Percentiles rank a stretch among this genome's conserved stretches.
phyloP scores from a whole-genome alignment of 2,797 vertebrate species.

The Chromis chromis region DNA sequence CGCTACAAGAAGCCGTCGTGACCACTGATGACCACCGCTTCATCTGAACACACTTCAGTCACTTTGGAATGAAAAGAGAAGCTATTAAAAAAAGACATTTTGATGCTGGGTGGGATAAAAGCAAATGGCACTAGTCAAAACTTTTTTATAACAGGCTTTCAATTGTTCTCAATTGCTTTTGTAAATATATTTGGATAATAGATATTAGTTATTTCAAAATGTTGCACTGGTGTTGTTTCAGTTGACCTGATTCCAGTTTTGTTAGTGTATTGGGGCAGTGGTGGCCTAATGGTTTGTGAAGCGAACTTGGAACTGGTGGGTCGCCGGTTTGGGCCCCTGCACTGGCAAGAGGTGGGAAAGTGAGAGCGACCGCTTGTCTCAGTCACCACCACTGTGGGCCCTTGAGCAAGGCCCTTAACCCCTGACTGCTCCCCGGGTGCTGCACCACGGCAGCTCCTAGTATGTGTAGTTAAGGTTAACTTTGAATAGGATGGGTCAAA shows the following conservation, averaged over 20 bases:
- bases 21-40: constrained; percentile 3
- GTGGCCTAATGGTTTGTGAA: too few relatives aligned
- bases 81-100: constrained; percentile 16
- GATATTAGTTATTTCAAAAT: not conserved
- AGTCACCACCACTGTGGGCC: too few relatives aligned
- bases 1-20: constrained; percentile 60
- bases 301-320: too few relatives aligned
- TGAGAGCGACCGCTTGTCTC: too few relatives aligned
- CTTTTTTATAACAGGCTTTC: not conserved
- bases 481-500: too few relatives aligned
- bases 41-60: constrained; percentile 9
- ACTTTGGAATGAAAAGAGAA: constrained; percentile 7
- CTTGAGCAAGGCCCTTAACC: too few relatives aligned
- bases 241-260: constrained; percentile 1
- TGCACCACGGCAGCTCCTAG: too few relatives aligned
- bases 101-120: not conserved
- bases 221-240: constrained; percentile 25
- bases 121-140: not conserved
- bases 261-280: constrained; percentile 2
- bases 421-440: too few relatives aligned
- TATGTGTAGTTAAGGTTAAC: too few relatives aligned
- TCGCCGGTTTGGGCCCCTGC: too few relatives aligned
- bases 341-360: too few relatives aligned
- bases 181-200: not conserved
- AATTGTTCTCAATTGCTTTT: constrained; percentile 6